These are phyloP conservation scores for Engystomops pustulosus DNA, from an alignment of 2,113 vertebrate species.

Conservation along the genomic window DNA sequence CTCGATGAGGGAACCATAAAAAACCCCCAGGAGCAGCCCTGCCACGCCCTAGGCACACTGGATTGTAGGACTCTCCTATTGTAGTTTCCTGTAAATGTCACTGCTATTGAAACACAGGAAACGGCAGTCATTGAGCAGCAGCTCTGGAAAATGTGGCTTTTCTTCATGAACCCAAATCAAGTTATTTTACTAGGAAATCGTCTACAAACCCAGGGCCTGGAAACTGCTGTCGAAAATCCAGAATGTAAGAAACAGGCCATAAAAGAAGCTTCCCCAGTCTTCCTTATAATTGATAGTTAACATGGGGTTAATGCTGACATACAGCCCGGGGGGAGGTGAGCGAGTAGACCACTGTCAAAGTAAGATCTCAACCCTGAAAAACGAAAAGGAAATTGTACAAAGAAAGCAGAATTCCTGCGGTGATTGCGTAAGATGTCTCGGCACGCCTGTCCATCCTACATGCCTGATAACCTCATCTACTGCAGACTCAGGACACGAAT, in stretches of 20 bases:
- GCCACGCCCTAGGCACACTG: not conserved
- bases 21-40: not conserved
- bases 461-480: not conserved
- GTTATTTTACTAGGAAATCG: not conserved
- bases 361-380: not conserved
- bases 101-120: not conserved
- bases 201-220: not conserved
- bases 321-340: not conserved
- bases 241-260: not conserved
- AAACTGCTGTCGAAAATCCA: not conserved
- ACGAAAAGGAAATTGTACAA: not conserved
- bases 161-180: not conserved
- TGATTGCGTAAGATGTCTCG: conserved; percentile 18
- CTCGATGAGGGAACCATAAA: not conserved
- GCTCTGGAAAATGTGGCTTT: not conserved
- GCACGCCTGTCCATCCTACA: not conserved
- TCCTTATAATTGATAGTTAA: not conserved
- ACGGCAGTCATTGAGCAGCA: not conserved
- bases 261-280: not conserved
- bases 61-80: not conserved
- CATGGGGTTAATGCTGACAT: not conserved
- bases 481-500: not conserved
- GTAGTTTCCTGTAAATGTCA: conserved; percentile 1
- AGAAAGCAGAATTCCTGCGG: conserved; percentile 36
- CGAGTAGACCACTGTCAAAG: no score